Evolutionary conservation across 2,888 invertebrate species (phyloP).

Genomic region (Automeris io): DNA sequence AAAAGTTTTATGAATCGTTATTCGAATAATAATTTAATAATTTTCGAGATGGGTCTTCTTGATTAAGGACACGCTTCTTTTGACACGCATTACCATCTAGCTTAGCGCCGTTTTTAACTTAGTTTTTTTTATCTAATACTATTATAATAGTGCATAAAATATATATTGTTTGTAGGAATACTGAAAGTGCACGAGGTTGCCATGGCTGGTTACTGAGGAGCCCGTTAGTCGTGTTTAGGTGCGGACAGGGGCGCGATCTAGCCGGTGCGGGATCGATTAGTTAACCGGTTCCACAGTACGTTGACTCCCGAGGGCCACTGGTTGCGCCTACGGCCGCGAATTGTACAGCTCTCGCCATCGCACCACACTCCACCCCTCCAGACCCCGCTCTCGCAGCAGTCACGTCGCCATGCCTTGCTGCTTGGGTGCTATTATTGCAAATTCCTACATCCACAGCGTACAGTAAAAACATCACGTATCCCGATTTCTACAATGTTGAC

Average conservation of each 20-base stretch:
- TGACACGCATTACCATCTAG: no score
- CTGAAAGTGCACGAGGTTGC: slow-evolving; percentile 18
- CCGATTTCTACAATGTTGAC: no score
- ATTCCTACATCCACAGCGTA: no score
- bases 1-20: no score
- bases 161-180: neutral
- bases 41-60: no score
- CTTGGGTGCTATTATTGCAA: neutral
- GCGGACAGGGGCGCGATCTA: slow-evolving; percentile 63
- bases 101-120: no score
- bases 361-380: slow-evolving; percentile 12
- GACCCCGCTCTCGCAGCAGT: neutral
- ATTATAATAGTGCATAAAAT: neutral
- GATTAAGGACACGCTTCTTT: no score
- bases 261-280: slow-evolving; percentile 69
- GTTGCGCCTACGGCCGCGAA: slow-evolving; percentile 50
- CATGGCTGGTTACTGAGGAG: slow-evolving; percentile 43
- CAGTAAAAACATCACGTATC: no score
- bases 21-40: no score
- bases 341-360: slow-evolving; percentile 45
- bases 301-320: slow-evolving; percentile 65
- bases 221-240: slow-evolving; percentile 69
- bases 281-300: slow-evolving; percentile 69
- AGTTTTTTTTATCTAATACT: no score
- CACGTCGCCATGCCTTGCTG: neutral